phyloP scores from a whole-genome alignment of 2,113 vertebrate genomes.

The Anhinga rufa region DNA sequence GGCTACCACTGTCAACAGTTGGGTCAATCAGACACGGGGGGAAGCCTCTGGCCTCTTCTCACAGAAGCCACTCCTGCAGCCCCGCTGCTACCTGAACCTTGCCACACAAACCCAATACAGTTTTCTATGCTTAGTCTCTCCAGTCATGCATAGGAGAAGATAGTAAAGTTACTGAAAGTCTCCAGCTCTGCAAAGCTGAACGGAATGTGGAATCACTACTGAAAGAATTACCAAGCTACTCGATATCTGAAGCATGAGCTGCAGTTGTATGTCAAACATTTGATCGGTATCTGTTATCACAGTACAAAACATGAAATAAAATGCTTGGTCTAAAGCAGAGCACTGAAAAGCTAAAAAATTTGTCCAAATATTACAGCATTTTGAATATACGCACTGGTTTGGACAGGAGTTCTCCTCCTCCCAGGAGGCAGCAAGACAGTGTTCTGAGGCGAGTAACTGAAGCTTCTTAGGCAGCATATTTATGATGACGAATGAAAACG shows the following conservation, averaged over 20 bases:
- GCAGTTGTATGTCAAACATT: neutral
- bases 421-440: neutral
- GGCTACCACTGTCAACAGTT: fast-evolving
- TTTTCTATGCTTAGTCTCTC: neutral
- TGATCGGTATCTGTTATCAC: neutral
- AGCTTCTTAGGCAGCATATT: neutral
- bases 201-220: neutral
- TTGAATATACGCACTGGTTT: neutral
- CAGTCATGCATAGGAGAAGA: neutral
- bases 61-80: neutral
- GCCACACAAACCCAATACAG: neutral
- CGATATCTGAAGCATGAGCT: too few species aligned
- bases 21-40: neutral
- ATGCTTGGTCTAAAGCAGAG: neutral
- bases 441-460: neutral
- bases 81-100: neutral
- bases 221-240: neutral
- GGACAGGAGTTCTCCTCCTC: neutral
- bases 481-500: neutral
- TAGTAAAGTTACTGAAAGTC: neutral
- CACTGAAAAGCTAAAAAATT: neutral
- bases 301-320: neutral
- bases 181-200: neutral
- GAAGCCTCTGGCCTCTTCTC: neutral
- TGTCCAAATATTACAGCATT: neutral